Evolutionary conservation across 1,140 invertebrate species (phyloP), one percentile per base, ranked within the genome.

Genomic region (Branchinecta lindahli): DNA sequence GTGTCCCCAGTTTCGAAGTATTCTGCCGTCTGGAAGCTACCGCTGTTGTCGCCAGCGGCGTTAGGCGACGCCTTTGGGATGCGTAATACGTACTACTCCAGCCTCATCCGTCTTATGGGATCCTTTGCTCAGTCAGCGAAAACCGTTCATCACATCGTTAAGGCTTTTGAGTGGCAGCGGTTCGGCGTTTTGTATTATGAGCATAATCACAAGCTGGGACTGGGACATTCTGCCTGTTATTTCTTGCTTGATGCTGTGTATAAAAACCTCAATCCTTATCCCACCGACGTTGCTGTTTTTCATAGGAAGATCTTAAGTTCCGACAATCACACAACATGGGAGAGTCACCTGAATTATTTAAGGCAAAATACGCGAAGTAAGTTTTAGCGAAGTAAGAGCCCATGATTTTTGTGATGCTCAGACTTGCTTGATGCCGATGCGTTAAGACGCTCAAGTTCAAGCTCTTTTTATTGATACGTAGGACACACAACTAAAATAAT

Each of bases 1-100:
- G 83, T 96, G 68, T 91, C 92, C 0, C 92, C 92, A 0, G 90
- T 96, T 0, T 88, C 90, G 0, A 82, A 92, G 12, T 94, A 94
- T 76, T 85, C 90, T 0, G 86, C 88, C 6, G 84, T 85, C 15
- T 96, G 93, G 93, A 81, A 86, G 2, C 88, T 94, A n/a, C 92
- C 94, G 0, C 85, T 96, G 0, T 77, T 96, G 8, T 93, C 91
- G 3, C 85, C 91, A 0, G 90, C 89, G 0, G 92, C 86, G 0
- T 87, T 90, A 75, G 89, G 89, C 0, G 86, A 90, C 71, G 86
- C 88, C 66, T 93, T 93, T 77, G 84, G 82, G 46, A 80, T 85
- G 77, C 88, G 88, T 75, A 75, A 74, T 66, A 76, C 76, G 10
- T 78, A 83, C 72, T 96, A 88, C 78, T 84, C 85, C 0, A 86